phyloP scores from a whole-genome alignment of 2,797 vertebrate genomes.

The Sebastes paucispinis region DNA sequence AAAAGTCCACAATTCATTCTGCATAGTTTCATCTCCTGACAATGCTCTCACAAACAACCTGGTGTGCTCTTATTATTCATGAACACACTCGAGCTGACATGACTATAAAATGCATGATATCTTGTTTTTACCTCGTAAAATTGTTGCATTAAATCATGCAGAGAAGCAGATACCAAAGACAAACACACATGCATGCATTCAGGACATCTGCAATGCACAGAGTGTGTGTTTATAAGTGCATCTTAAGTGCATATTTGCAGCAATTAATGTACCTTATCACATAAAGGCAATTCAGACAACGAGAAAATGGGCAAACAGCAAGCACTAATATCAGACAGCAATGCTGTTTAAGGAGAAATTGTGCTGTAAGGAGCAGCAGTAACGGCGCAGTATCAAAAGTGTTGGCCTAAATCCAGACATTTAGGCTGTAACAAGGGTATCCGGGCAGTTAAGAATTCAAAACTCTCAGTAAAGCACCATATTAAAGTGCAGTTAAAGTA shows the following conservation, averaged over 20 bases:
- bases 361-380: conserved; percentile 21
- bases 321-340: conserved; percentile 7
- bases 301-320: background rate
- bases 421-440: conserved; percentile 45
- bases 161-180: conserved; percentile 6
- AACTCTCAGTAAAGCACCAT: conserved; percentile 51
- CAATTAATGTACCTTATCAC: conserved; percentile 37
- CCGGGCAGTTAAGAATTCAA: conserved; percentile 47
- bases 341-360: conserved; percentile 18
- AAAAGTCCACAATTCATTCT: conserved; percentile 20
- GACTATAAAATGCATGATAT: conserved; percentile 15
- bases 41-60: conserved; percentile 24
- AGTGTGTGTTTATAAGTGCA: background rate
- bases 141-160: conserved; percentile 13
- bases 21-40: conserved; percentile 35
- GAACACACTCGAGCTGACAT: conserved; percentile 16
- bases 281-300: background rate
- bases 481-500: conserved; percentile 66
- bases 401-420: conserved; percentile 57
- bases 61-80: conserved; percentile 30
- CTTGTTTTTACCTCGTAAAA: conserved; percentile 35
- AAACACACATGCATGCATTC: background rate
- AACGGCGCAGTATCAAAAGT: conserved; percentile 24
- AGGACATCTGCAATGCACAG: background rate
- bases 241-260: conserved; percentile 5